Percentiles rank a stretch among this genome's conserved stretches.
Evolutionary conservation across 92 coral and sea anemone species (phyloP).

Genomic region (Zoanthus sociatus): DNA sequence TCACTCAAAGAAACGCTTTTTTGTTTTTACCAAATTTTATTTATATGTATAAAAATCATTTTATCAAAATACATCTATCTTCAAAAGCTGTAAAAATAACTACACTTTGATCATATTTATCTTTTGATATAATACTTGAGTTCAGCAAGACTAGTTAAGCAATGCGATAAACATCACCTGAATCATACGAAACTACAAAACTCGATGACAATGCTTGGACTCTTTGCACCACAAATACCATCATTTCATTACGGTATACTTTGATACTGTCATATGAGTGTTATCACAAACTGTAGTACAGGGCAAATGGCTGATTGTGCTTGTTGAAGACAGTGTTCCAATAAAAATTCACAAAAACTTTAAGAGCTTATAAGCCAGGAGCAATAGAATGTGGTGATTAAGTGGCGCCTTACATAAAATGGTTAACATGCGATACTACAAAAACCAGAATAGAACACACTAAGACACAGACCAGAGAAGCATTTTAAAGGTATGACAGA

Average conservation of each 20-base stretch:
- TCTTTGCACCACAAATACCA: not conserved
- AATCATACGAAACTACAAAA: not conserved
- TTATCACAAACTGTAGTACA: not conserved
- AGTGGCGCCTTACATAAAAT: too few relatives aligned
- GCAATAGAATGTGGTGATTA: too few relatives aligned
- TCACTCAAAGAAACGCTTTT: not conserved
- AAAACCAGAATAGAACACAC: too few relatives aligned
- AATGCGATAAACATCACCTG: not conserved
- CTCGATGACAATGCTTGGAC: not conserved
- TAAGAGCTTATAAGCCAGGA: too few relatives aligned
- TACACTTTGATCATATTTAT: not conserved
- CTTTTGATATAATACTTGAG: not conserved
- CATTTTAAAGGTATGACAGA: too few relatives aligned
- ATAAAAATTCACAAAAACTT: too few relatives aligned
- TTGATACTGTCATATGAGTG: not conserved
- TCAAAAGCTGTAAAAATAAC: not conserved
- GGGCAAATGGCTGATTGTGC: too few relatives aligned
- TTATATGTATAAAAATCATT: not conserved
- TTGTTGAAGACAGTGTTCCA: too few relatives aligned
- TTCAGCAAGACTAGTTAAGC: not conserved
- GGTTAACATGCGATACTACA: too few relatives aligned
- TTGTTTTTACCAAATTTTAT: not conserved
- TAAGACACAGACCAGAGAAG: too few relatives aligned
- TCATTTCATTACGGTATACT: not conserved
- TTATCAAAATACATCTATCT: constrained; percentile 4